A percentile compares a stretch with the other conserved stretches of the same genome.
Evolutionary conservation across 2,113 vertebrate species (phyloP).

Genomic region (Tapirus terrestris): DNA sequence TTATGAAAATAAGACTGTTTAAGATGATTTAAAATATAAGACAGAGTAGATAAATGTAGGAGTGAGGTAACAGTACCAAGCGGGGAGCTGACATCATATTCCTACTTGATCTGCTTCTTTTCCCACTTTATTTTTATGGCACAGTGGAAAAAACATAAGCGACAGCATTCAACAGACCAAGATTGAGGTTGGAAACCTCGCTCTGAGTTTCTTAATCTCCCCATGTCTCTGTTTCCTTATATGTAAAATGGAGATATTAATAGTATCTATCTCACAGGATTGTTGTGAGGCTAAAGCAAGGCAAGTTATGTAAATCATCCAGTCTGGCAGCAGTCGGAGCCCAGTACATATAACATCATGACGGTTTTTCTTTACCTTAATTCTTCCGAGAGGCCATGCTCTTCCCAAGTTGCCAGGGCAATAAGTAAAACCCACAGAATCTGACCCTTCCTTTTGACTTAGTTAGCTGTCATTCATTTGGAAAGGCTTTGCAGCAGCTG

Average conservation of each 20-base stretch:
- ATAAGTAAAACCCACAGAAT: background rate
- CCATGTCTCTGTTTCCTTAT: constrained; percentile 18
- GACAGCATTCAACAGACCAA: background rate
- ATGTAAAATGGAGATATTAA: constrained; percentile 42
- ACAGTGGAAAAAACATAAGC: background rate
- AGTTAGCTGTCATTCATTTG: background rate
- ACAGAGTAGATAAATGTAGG: background rate
- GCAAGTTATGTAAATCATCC: constrained; percentile 19
- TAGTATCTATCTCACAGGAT: constrained; percentile 1
- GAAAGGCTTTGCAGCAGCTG: background rate
- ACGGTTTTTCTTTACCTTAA: background rate
- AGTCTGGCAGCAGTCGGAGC: background rate
- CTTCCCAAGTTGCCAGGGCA: background rate
- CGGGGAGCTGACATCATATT: background rate
- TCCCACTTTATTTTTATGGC: background rate
- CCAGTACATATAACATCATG: background rate
- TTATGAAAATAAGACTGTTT: background rate
- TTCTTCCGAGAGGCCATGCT: background rate
- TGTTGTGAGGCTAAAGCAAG: background rate
- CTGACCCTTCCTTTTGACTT: background rate
- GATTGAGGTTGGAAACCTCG: background rate
- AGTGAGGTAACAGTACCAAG: background rate
- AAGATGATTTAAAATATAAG: background rate
- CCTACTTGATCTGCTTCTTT: background rate
- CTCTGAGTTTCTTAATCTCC: background rate